A percentile compares a stretch with the other conserved stretches of the same genome.
Conservation (phyloP, 2,797 vertebrate genomes). For the Pipistrellus kuhlii region DNA sequence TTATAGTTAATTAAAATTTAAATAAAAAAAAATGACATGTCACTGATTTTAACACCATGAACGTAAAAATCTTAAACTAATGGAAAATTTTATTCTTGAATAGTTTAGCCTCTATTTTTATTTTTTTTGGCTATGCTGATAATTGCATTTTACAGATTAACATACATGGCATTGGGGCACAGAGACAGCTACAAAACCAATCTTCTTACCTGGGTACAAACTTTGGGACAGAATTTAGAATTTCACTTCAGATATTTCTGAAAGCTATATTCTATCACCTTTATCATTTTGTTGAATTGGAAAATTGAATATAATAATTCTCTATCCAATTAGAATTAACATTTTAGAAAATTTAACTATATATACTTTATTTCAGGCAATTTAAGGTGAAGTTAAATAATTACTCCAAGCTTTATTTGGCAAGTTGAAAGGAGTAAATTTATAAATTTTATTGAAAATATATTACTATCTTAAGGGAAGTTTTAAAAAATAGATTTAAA, state of each 20-base stretch:
- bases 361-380: background rate
- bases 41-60: background rate
- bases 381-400: background rate
- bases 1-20: conserved; percentile 1
- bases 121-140: background rate
- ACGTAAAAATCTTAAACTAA: background rate
- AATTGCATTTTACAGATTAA: background rate
- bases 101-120: background rate
- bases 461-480: background rate
- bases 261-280: background rate
- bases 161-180: background rate
- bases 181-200: background rate
- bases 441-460: background rate
- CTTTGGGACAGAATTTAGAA: background rate
- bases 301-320: background rate
- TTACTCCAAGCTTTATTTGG: background rate
- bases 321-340: background rate
- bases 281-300: background rate
- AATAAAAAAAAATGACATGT: background rate
- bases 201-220: background rate
- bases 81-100: background rate
- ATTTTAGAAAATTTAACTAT: background rate
- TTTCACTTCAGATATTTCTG: background rate
- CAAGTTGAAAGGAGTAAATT: background rate
- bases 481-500: background rate